phyloP scores from a whole-genome alignment of 1,140 invertebrate genomes.

The Zaprionus capensis region DNA sequence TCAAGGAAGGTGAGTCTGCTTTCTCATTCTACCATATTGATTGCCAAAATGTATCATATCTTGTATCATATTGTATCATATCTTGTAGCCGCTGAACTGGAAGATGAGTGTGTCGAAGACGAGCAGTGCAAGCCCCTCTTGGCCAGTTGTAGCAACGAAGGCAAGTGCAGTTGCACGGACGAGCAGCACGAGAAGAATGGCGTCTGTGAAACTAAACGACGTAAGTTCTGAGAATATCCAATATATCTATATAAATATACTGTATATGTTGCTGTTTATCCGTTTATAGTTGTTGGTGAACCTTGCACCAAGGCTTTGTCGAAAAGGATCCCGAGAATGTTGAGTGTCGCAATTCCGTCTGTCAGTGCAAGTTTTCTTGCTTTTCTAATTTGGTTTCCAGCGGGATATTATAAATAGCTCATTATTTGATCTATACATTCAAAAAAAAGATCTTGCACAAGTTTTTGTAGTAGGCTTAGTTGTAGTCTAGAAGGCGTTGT shows the following conservation, averaged over 20 bases:
- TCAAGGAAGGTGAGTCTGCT: conserved; percentile 74
- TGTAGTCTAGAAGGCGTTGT: not conserved
- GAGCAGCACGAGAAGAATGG: conserved; percentile 74
- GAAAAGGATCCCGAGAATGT: conserved; percentile 80
- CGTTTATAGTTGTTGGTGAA: conserved; percentile 82
- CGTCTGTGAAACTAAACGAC: conserved; percentile 64
- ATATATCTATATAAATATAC: not conserved
- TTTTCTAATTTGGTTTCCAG: not conserved
- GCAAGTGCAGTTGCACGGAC: conserved; percentile 73
- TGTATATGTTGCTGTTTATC: not conserved
- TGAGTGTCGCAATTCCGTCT: conserved; percentile 85
- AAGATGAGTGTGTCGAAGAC: conserved; percentile 74
- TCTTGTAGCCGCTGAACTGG: conserved; percentile 62
- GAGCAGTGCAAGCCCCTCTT: conserved; percentile 82
- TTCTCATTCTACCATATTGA: not conserved
- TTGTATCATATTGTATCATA: not conserved
- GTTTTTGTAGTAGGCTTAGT: not conserved
- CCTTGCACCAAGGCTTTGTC: conserved; percentile 82
- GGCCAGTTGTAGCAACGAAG: conserved; percentile 63
- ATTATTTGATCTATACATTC: not conserved
- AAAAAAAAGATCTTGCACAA: not conserved
- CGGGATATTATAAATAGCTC: not conserved
- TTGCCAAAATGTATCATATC: too few species aligned
- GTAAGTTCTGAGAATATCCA: conserved; percentile 26
- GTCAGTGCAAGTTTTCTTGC: conserved; percentile 84